phyloP scores from a whole-genome alignment of 2,113 vertebrate species.

The Lophotis ruficrista region DNA sequence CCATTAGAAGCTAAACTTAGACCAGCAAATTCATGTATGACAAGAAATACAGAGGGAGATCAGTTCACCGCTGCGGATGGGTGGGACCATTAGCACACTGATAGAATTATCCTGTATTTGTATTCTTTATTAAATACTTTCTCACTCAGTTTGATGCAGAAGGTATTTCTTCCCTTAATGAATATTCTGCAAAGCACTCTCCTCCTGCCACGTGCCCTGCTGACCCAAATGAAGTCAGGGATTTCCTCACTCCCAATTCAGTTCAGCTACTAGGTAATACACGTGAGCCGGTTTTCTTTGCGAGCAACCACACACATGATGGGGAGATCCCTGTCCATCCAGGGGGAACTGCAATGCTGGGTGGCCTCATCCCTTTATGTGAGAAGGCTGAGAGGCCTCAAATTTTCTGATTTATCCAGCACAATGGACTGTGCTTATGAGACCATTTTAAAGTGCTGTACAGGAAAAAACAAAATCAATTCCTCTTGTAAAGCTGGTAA shows the following conservation, averaged over 20 bases:
- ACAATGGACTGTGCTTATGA: neutral
- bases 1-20: neutral
- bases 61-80: neutral
- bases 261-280: neutral
- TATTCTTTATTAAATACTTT: neutral
- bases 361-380: neutral
- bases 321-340: neutral
- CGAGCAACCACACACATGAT: rapidly evolving
- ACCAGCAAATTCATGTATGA: neutral
- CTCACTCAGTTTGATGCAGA: neutral
- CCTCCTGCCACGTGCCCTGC: neutral
- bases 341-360: neutral
- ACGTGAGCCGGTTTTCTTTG: neutral
- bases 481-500: neutral
- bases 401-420: neutral
- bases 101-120: neutral
- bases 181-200: neutral
- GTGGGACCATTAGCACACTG: neutral
- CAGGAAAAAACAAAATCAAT: neutral
- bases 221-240: neutral
- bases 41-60: neutral
- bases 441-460: neutral
- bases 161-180: neutral
- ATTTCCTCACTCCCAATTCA: neutral
- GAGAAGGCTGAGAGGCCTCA: neutral